Base-by-base conservation (phyloP, 2,888 invertebrate genomes). In the Galeopsomyia nigrocyanea region DNA sequence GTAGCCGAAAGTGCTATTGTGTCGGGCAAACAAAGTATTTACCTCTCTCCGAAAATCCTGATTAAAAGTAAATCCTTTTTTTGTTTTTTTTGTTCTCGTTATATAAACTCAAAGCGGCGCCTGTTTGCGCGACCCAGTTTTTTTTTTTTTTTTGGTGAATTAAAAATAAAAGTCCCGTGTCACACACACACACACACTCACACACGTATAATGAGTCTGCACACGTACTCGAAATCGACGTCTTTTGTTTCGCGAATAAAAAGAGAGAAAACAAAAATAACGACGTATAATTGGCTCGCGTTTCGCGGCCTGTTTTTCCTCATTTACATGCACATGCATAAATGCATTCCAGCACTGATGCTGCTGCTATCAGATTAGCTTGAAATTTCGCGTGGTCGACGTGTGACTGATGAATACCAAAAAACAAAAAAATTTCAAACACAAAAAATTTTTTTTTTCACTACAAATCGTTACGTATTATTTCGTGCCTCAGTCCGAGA, bases 21-120 rank as follows among this genome's bases (percentile, higher is more conserved):
- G 31, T 7, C 31, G 3, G 31, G 31, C 31, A 31, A 31, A 31
- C 31, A 31, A 31, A 31, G 31, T 31, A 7, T 31, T 31, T 31
- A 31, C 31, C n/a, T n/a, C 31, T 68, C 49, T 63, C 56, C 69
- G 60, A 60, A 39, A 49, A 47, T 51, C 46, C 64, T 60, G 70
- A 64, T 66, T 71, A 71, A 50, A 49, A 62, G 61, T 56, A 50
- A 71, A 66, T 66, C 55, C 56, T 56, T 71, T 31, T 31, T 31
- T 31, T 31, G n/a, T 31, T 31, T 7, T 31, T 31, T 31, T 7
- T 31, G 31, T 5, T 3, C 31, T 5, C 31, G 31, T 7, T 31
- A 31, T 31, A 31, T 31, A 7, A 5, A 31, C 31, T 31, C 7
- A 7, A 31, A 31, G 7, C 7, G 6, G 26, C 9, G 13, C 1